Conservation (phyloP, 37 sponge, comb jelly and placozoan genomes). For the Beroe forskalii region DNA sequence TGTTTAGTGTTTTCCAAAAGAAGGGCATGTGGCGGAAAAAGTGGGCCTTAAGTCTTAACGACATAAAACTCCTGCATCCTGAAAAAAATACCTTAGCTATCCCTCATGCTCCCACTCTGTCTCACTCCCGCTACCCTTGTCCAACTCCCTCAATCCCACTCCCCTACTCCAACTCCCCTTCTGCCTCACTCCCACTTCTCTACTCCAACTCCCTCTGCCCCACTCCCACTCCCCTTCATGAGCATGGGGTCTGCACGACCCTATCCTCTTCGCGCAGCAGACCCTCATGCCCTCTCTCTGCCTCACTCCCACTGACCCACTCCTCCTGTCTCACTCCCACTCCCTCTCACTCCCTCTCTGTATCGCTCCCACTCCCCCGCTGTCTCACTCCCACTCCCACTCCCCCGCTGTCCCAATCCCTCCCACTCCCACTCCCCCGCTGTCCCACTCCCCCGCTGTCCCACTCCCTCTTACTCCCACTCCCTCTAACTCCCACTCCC, state of each 20-base stretch:
- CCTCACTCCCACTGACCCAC: neutral
- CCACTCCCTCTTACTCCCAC: too few relatives aligned
- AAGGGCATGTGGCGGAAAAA: too few relatives aligned
- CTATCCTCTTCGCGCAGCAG: neutral
- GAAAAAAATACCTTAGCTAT: neutral
- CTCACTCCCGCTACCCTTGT: slow-evolving; percentile 73
- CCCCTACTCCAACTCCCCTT: slow-evolving; percentile 80
- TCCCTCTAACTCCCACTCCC: too few relatives aligned
- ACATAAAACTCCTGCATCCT: too few relatives aligned
- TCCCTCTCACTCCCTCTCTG: neutral
- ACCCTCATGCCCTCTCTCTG: neutral
- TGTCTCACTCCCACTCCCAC: slow-evolving; percentile 39
- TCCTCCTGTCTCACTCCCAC: neutral
- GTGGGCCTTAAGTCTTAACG: too few relatives aligned
- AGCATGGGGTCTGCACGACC: neutral
- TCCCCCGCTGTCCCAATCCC: slow-evolving; percentile 71
- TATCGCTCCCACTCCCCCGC: neutral
- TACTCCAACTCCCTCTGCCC: slow-evolving; percentile 81
- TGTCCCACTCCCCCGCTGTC: slow-evolving; percentile 67
- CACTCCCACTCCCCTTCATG: slow-evolving; percentile 72
- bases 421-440: slow-evolving; percentile 75
- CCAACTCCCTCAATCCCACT: slow-evolving; percentile 72
- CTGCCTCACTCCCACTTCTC: slow-evolving; percentile 70
- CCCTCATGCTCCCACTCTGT: slow-evolving; percentile 15
- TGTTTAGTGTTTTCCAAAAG: too few relatives aligned